Evolutionary conservation across 2,113 vertebrate genomes (phyloP).

Genomic region (Takifugu bimaculatus): DNA sequence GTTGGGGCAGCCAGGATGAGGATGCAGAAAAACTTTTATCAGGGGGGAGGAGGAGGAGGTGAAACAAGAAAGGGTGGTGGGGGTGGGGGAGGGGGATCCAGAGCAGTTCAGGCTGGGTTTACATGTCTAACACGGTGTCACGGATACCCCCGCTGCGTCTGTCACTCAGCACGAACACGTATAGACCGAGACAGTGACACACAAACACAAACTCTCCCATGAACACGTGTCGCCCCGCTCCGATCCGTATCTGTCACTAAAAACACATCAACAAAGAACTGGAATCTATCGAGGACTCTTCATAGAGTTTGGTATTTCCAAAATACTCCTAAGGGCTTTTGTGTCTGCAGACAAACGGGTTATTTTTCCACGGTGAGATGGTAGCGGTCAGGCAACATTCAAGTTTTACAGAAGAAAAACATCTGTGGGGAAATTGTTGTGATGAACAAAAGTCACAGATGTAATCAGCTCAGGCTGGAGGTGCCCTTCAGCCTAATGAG

Average conservation of each 20-base stretch:
- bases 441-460: no score
- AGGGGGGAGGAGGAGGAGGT: no score
- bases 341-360: no score
- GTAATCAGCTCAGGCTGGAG: no score
- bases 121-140: constrained; percentile 76
- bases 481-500: no score
- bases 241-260: constrained; percentile 25
- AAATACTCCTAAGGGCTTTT: no score
- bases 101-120: constrained; percentile 68
- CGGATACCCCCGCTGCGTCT: constrained; percentile 79
- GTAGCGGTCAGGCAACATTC: no score
- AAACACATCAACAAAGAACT: constrained; percentile 18
- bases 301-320: no score
- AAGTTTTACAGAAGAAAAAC: no score
- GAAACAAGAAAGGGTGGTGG: constrained; percentile 7
- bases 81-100: constrained; percentile 25
- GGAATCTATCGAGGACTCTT: not conserved
- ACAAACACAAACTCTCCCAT: constrained; percentile 25
- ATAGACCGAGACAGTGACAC: constrained; percentile 43
- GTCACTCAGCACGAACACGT: constrained; percentile 59
- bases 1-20: constrained; percentile 38
- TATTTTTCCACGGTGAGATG: no score
- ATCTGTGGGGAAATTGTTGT: no score
- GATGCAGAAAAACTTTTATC: constrained; percentile 49
- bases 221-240: constrained; percentile 2